Percentiles rank a stretch among this genome's conserved stretches.
Evolutionary conservation across 2,797 vertebrate species (phyloP).

Genomic region (Oryzias dopingdopingensis): DNA sequence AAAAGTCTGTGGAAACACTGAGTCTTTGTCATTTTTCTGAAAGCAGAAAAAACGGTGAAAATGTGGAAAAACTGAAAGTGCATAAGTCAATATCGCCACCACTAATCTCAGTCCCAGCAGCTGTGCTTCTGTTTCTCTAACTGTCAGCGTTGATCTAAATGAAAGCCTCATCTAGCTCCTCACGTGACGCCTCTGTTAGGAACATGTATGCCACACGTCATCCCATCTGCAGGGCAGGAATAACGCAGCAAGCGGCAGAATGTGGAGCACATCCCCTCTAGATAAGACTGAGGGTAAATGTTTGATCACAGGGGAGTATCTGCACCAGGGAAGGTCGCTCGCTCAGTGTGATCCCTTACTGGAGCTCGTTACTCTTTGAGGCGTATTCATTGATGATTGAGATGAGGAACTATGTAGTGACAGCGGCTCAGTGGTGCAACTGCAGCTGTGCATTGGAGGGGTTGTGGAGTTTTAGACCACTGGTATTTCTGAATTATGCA

Average conservation of each 20-base stretch:
- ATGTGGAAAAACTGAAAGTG: no score
- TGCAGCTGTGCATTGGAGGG: slow-evolving; percentile 29
- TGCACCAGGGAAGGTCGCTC: slow-evolving; percentile 16
- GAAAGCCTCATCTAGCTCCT: slow-evolving; percentile 1
- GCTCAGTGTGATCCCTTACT: slow-evolving; percentile 34
- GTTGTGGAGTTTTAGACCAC: slow-evolving; percentile 28
- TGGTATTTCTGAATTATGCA: slow-evolving; percentile 38
- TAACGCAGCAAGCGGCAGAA: slow-evolving; percentile 43
- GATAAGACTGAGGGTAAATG: slow-evolving; percentile 46
- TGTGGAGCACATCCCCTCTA: slow-evolving; percentile 34
- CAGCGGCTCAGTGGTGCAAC: slow-evolving; percentile 45
- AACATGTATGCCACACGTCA: slow-evolving; percentile 44
- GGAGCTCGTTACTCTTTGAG: slow-evolving; percentile 23
- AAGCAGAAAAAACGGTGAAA: no score
- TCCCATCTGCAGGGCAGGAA: slow-evolving; percentile 24
- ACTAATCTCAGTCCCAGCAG: no score
- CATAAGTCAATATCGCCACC: no score
- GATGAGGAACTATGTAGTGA: slow-evolving; percentile 43
- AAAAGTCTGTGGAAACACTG: no score
- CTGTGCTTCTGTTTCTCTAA: no score
- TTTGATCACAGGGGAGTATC: slow-evolving; percentile 40
- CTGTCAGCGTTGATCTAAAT: no score
- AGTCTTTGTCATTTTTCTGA: no score
- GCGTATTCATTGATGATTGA: slow-evolving; percentile 60
- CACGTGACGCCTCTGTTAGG: slow-evolving; percentile 27